A percentile compares a stretch with the other conserved stretches of the same genome.
Conservation (phyloP, 1,140 invertebrate genomes). For the Marisa cornuarietis region DNA sequence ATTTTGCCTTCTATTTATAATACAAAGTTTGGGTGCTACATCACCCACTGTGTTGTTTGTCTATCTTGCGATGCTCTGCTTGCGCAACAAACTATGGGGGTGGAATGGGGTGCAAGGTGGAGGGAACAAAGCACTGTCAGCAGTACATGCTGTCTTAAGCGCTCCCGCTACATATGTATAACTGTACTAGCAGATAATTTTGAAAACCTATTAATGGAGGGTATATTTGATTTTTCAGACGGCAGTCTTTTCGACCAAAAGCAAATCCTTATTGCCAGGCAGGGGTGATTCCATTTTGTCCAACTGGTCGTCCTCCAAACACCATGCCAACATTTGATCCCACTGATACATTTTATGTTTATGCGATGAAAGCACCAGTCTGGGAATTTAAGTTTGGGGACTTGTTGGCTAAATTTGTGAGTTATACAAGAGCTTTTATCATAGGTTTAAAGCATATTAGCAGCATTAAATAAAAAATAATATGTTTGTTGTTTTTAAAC, state of each 20-base stretch:
- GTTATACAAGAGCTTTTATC: constrained; percentile 15
- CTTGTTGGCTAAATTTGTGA: constrained; percentile 58
- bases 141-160: no score
- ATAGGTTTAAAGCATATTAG: background rate
- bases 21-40: no score
- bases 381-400: constrained; percentile 62
- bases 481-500: no score
- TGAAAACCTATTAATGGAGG: background rate
- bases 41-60: no score
- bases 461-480: no score
- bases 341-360: constrained; percentile 55
- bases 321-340: constrained; percentile 53
- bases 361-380: constrained; percentile 62
- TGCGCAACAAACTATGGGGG: no score
- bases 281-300: constrained; percentile 60
- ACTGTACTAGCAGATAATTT: no score
- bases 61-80: no score
- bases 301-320: constrained; percentile 49
- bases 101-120: no score
- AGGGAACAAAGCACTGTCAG: no score
- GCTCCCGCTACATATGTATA: no score
- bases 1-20: no score
- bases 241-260: constrained; percentile 42
- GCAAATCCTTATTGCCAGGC: constrained; percentile 59
- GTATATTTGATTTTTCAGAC: constrained; percentile 38